Base-by-base conservation (phyloP, 2,113 vertebrate genomes). In the Zosterops borbonicus region DNA sequence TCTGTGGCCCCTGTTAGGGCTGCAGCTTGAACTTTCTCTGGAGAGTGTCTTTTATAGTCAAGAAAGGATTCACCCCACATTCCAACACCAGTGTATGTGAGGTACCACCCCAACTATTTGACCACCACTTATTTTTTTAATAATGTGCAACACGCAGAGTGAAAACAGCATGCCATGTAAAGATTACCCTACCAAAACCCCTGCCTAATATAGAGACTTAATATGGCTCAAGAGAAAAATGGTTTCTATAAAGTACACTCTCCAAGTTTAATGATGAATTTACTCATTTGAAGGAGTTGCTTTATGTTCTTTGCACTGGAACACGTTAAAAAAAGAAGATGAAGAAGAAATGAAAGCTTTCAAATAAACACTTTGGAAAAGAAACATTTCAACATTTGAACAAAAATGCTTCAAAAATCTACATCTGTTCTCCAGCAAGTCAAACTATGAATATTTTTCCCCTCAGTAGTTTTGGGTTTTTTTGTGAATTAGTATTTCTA, bases 291-390 rank as follows among this genome's bases (percentile, higher is more conserved):
- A 90, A 96, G 78, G 60, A 71, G 31, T 88, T 65, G 35, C 52
- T 94, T 91, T 75, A 55, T 60, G n/a, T 64, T 86, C 79, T 92
- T 90, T 86, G 42, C 50, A 24, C 29, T 85, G 28, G 50, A 88
- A 64, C 14, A 19, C 2, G 1, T 86, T 74, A 39, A 80, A 88
- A 92, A 86, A 80, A 80, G 23, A 93, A 76, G 50, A 92, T 67
- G 68, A 92, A 82, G 59, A 73, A 82, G 39, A 85, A 95, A 85
- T 46, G 7, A 84, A 92, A 86, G 59, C 63, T 92, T 87, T 83
- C 82, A 92, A 76, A 84, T 35, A 85, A 95, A 90, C 18, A 78
- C 53, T 86, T 78, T 33, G 35, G 3, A 33, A 35, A 76, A 80
- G 76, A 39, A 1, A 0, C 37, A 25, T 14, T 74, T 94, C 71